Base-by-base conservation (phyloP, 2,797 vertebrate species). In the Brotula barbata region DNA sequence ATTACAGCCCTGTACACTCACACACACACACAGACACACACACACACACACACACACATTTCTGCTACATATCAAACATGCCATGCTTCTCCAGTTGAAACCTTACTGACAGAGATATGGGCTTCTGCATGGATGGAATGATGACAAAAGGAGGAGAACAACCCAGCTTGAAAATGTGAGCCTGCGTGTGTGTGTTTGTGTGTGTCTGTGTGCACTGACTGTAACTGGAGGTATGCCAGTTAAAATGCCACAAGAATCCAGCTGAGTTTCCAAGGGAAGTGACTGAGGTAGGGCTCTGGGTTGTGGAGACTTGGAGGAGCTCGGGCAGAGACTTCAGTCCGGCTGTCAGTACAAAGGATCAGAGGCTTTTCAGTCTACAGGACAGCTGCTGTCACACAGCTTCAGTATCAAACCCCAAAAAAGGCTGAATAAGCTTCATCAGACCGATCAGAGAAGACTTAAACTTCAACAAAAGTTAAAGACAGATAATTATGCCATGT, bases 231-330 rank as follows among this genome's bases (percentile, higher is more conserved):
- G 77, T 28, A 75, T 85, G 81, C 81, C 84, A 77, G 80, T 82
- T 83, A 86, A 89, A 89, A 85, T 77, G 76, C 78, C 86, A 81
- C 75, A 83, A 82, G 78, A 87, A 85, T 88, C 69, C 72, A 17
- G 61, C 61, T 50, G 70, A 83, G 49, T 88, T 85, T 87, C 79
- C 81, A 79, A 46, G 53, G 64, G n/a, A 71, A 65, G 71, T 17
- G 17, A 42, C 60, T 13, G 54, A 54, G 62, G 73, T 60, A 33
- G 36, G 6, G 17, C 23, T 54, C 33, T 13, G 63, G 61, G 48
- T 58, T 63, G 33, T 44, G 67, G 69, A 79, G 73, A 69, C 73
- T 45, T 72, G 82, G 82, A 77, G 77, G 75, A 68, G 75, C 58
- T 67, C 40, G 33, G 5, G 61, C 68, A 43, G 64, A 10, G 37